Base-by-base conservation (phyloP, 2,888 invertebrate species). In the Schizaphis graminum region DNA sequence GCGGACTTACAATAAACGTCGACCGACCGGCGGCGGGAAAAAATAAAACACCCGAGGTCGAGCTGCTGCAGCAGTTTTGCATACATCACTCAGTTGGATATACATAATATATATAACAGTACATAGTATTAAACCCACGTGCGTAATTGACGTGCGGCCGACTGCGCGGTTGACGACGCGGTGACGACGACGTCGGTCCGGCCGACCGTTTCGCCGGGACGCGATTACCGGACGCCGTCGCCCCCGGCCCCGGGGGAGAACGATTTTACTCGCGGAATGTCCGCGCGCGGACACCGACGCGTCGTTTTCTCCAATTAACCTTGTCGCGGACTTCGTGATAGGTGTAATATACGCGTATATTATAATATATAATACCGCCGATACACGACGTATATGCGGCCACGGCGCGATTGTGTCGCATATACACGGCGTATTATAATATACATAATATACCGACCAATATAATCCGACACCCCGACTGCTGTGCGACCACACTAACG, bases 271-370 rank as follows among this genome's bases (percentile, higher is more conserved):
- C 91, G 84, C 44, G 44, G 44, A 89, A 91, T 77, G 88, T 88
- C 16, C 21, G 13, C 26, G 13, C 26, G 41, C 41, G 3, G 41
- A 35, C 16, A 49, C 24, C 67, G n/a, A 56, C 91, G 41, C 61
- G 56, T 44, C n/a, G n/a, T 91, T 91, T 91, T 91, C 91, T 91
- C 91, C 91, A 85, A 91, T 91, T 91, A 85, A 57, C 85, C 44
- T 85, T 41, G 91, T 57, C 1, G 44, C 13, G n/a, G 26, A 41
- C 56, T 10, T 91, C 85, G 85, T 91, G 85, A 85, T n/a, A n/a
- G 35, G 77, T 21, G 67, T 16, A 53, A 7, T 16, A 13, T 53
- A 53, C 53, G 53, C 21, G 53, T 53, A 77, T 35, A 4, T 16
- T 77, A 77, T 44, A 44, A 44, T 44, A 44, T 44, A 44, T n/a